Percentiles rank a stretch among this genome's conserved stretches.
phyloP scores from a whole-genome alignment of 2,113 vertebrate species.

The Sprattus sprattus region DNA sequence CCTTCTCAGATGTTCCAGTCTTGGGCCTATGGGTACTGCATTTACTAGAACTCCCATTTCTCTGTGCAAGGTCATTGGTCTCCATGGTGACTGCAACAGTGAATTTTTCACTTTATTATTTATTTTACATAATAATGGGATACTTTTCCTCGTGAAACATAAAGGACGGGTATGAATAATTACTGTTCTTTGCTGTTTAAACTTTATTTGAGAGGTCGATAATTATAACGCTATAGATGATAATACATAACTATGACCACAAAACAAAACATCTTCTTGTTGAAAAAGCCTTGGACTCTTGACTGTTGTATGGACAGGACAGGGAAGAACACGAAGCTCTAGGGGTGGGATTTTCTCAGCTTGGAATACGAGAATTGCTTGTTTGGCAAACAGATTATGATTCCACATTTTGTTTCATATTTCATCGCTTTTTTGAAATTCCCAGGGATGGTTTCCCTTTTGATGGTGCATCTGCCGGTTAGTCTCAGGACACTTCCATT shows the following conservation, averaged over 20 bases:
- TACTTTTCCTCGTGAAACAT: not conserved
- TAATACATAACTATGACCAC: not conserved
- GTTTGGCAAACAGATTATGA: not conserved
- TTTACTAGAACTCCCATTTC: conserved; percentile 15
- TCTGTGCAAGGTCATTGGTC: conserved; percentile 48
- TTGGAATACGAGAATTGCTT: not conserved
- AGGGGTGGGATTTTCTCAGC: not conserved
- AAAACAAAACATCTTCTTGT: not conserved
- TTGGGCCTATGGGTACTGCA: conserved; percentile 31
- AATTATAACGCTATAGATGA: not conserved
- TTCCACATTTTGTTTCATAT: conserved; percentile 37
- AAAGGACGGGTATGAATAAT: not conserved
- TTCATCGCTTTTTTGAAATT: conserved; percentile 48
- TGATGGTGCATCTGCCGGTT: conserved; percentile 51
- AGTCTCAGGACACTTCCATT: conserved; percentile 59
- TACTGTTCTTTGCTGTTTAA: not conserved
- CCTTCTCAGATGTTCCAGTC: conserved; percentile 18
- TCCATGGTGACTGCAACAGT: conserved; percentile 42
- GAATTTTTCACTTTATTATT: conserved; percentile 42
- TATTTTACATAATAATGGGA: conserved; percentile 39
- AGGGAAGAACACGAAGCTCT: not conserved
- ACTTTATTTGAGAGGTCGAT: not conserved
- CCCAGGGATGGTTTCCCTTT: conserved; percentile 44
- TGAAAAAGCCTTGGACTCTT: not conserved
- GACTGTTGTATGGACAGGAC: not conserved